Percentiles rank a stretch among this genome's conserved stretches.
These are phyloP conservation scores for Tinea semifulvella DNA, from an alignment of 2,888 invertebrate genomes.

Conservation along the genomic window DNA sequence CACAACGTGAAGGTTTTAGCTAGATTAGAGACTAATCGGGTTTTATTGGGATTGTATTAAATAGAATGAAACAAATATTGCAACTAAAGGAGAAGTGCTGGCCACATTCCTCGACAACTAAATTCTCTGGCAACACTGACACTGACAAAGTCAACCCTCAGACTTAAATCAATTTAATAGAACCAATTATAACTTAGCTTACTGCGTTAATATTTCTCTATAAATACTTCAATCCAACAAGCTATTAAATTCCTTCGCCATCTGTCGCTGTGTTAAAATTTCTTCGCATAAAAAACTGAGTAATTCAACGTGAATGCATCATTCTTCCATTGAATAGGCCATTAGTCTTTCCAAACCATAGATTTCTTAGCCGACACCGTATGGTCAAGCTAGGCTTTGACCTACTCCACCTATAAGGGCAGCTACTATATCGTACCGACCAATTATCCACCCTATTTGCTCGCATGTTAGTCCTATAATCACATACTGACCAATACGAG, in stretches of 20 bases:
- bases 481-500: slow-evolving; percentile 1
- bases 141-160: too few species aligned
- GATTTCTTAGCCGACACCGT: slow-evolving; percentile 4
- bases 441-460: slow-evolving; percentile 6
- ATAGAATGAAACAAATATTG: too few species aligned
- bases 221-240: too few species aligned
- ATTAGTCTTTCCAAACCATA: neutral
- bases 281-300: neutral
- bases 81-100: too few species aligned
- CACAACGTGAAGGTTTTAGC: slow-evolving; percentile 4
- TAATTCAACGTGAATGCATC: neutral
- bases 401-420: slow-evolving; percentile 1
- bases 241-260: neutral
- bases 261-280: slow-evolving; percentile 2
- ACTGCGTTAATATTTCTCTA: too few species aligned
- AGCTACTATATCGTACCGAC: neutral
- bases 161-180: too few species aligned
- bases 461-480: neutral
- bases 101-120: too few species aligned
- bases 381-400: neutral
- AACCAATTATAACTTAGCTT: too few species aligned
- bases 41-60: too few species aligned
- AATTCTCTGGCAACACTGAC: too few species aligned
- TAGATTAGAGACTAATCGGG: too few species aligned
- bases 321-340: slow-evolving; percentile 3